phyloP scores from a whole-genome alignment of 64 coral and sea anemone species.

The Pocillopora verrucosa region DNA sequence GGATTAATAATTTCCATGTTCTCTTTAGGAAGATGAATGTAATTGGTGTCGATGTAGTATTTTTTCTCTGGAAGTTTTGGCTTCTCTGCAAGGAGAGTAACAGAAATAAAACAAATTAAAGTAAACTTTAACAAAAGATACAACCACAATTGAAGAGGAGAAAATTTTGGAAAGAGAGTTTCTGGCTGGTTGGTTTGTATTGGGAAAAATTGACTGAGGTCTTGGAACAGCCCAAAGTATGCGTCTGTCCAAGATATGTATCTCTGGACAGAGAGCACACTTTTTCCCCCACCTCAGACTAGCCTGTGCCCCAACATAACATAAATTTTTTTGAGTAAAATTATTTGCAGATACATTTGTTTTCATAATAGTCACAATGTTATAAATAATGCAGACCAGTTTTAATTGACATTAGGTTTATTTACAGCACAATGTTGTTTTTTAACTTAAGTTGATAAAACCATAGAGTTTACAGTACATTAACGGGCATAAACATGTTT shows the following conservation, averaged over 20 bases:
- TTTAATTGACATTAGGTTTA: not conserved
- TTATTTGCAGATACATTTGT: too few species aligned
- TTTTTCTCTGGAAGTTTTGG: slow-evolving; percentile 72
- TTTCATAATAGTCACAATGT: too few species aligned
- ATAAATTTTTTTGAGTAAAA: too few species aligned
- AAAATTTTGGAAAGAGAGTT: not conserved
- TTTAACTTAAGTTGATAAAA: not conserved
- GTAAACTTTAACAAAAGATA: not conserved
- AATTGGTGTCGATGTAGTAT: slow-evolving; percentile 90
- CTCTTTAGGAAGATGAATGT: slow-evolving; percentile 82
- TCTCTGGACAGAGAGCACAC: too few species aligned
- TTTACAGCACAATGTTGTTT: not conserved
- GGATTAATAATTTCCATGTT: slow-evolving; percentile 86
- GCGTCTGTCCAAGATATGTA: too few species aligned
- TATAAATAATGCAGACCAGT: not conserved
- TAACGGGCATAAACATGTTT: too few species aligned
- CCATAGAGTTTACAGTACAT: too few species aligned
- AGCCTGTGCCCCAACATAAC: too few species aligned
- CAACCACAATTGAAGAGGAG: not conserved
- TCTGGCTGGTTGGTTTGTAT: too few species aligned
- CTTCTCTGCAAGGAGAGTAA: slow-evolving; percentile 54
- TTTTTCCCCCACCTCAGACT: too few species aligned
- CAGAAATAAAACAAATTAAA: not conserved
- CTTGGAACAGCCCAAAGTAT: too few species aligned
- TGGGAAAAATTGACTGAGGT: too few species aligned